Evolutionary conservation across 1,140 invertebrate species (phyloP).

Genomic region (Bathynomus jamesi): DNA sequence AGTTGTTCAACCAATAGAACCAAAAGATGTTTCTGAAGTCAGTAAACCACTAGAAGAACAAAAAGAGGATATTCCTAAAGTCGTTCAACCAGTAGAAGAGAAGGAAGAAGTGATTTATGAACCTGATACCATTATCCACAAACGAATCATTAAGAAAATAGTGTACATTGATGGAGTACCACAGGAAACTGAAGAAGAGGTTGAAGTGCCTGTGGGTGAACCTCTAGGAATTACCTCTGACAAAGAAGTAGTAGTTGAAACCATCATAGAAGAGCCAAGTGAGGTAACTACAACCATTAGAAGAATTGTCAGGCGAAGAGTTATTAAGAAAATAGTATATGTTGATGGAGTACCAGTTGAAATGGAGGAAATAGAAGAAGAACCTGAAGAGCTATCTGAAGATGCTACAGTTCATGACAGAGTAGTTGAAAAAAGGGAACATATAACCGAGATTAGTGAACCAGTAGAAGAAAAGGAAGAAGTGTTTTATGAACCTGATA

Average conservation of each 20-base stretch:
- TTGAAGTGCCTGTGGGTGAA: constrained; percentile 15
- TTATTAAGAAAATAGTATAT: constrained; percentile 7
- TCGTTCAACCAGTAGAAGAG: neutral
- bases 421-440: too few relatives aligned
- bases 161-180: constrained; percentile 17
- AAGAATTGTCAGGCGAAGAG: constrained; percentile 10
- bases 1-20: too few relatives aligned
- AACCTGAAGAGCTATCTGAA: too few relatives aligned
- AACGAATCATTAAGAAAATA: constrained; percentile 19
- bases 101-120: neutral
- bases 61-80: constrained; percentile 1
- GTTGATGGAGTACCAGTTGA: constrained; percentile 15
- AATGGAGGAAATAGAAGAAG: constrained; percentile 15
- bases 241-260: constrained; percentile 15
- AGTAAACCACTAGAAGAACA: too few relatives aligned
- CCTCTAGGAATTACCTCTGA: too few relatives aligned
- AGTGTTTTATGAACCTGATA: too few relatives aligned
- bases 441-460: neutral
- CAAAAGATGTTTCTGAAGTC: too few relatives aligned
- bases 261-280: neutral
- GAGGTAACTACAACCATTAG: constrained; percentile 6
- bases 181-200: constrained; percentile 8
- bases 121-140: constrained; percentile 2
- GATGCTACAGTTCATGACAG: too few relatives aligned
- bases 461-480: neutral